These are phyloP conservation scores for Cyprinodon brontotheroides DNA, from an alignment of 2,113 vertebrate species.

Conservation along the genomic window DNA sequence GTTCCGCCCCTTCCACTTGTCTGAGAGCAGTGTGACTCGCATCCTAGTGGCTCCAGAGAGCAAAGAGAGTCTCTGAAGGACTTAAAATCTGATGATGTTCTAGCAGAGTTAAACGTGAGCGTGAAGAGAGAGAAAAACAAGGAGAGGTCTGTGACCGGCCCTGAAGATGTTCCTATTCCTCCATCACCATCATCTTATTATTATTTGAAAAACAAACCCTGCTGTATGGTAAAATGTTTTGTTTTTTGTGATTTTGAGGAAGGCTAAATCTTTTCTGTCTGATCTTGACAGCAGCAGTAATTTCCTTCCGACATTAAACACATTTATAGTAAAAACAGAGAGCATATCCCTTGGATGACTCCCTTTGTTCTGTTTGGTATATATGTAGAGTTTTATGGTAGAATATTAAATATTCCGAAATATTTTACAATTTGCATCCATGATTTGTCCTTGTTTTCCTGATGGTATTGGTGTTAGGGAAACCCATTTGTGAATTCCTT, in stretches of 20 bases:
- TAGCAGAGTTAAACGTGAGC: slow-evolving; percentile 4
- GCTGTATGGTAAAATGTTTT: not conserved
- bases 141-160: slow-evolving; percentile 11
- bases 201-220: not conserved
- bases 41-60: slow-evolving; percentile 16
- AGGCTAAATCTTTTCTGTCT: too few species aligned
- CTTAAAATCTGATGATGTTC: not conserved
- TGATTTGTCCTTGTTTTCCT: too few species aligned
- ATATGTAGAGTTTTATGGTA: not conserved
- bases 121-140: not conserved
- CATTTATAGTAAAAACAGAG: not conserved
- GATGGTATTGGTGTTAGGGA: too few species aligned
- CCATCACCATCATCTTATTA: not conserved
- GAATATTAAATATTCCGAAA: not conserved
- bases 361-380: not conserved
- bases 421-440: too few species aligned
- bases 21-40: slow-evolving; percentile 20
- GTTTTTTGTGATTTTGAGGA: too few species aligned
- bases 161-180: slow-evolving; percentile 1
- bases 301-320: not conserved
- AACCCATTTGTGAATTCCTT: too few species aligned
- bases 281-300: too few species aligned
- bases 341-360: not conserved
- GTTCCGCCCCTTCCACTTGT: not conserved
- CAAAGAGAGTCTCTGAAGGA: slow-evolving; percentile 11